Evolutionary conservation across 92 coral and sea anemone species (phyloP).

Genomic region (Virgularia gustaviana): DNA sequence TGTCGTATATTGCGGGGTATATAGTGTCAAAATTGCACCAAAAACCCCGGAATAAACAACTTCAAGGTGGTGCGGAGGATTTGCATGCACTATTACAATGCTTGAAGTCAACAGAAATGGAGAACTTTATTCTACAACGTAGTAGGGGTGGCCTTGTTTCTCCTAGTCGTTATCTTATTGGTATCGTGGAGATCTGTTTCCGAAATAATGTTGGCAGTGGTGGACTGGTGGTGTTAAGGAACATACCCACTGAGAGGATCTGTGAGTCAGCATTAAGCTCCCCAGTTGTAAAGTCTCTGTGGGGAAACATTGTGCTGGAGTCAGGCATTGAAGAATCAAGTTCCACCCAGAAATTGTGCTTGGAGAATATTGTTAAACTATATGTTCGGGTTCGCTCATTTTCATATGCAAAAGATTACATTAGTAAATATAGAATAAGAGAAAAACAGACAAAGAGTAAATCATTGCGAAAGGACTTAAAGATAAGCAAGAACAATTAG

Average conservation of each 20-base stretch:
- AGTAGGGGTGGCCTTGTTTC: constrained; percentile 11
- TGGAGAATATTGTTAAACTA: constrained; percentile 11
- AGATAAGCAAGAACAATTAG: no score
- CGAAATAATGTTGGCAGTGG: neutral
- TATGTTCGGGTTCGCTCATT: constrained; percentile 11
- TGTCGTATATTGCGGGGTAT: neutral
- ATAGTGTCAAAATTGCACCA: neutral
- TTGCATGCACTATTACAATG: neutral
- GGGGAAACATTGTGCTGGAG: constrained; percentile 7
- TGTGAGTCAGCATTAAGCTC: neutral
- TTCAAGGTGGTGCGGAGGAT: neutral
- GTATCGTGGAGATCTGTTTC: constrained; percentile 7
- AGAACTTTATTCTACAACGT: neutral
- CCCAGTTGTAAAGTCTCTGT: constrained; percentile 11
- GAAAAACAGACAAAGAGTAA: constrained; percentile 8
- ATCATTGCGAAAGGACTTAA: constrained; percentile 8
- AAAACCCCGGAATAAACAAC: neutral
- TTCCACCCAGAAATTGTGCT: neutral
- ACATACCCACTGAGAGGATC: neutral
- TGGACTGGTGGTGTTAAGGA: neutral
- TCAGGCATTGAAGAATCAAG: constrained; percentile 8
- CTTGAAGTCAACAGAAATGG: neutral
- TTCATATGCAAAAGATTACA: constrained; percentile 18
- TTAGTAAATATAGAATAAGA: neutral
- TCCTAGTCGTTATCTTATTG: neutral